phyloP scores from a whole-genome alignment of 2,888 invertebrate genomes.

The Cryptocephalus primarius region DNA sequence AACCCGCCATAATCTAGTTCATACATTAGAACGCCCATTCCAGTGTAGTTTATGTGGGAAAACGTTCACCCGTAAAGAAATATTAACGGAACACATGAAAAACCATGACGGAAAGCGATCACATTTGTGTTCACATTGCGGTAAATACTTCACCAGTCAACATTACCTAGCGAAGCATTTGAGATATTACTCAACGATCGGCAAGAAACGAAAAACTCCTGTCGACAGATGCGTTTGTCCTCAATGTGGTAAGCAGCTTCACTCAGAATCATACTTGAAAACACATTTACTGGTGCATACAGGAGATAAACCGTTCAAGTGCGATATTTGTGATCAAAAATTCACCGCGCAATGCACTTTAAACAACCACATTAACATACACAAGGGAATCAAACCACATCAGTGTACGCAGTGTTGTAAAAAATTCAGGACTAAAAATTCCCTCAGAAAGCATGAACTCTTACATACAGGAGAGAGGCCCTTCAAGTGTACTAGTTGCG shows the following conservation, averaged over 20 bases:
- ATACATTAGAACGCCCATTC: slow-evolving; percentile 12
- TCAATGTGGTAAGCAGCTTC: slow-evolving; percentile 11
- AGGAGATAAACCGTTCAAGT: slow-evolving; percentile 10
- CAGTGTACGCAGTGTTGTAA: slow-evolving; percentile 11
- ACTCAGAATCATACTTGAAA: slow-evolving; percentile 10
- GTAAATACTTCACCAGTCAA: slow-evolving; percentile 9
- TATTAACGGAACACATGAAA: slow-evolving; percentile 11
- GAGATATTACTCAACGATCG: slow-evolving; percentile 7
- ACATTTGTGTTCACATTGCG: slow-evolving; percentile 12
- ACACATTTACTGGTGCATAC: slow-evolving; percentile 10
- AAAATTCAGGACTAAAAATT: slow-evolving; percentile 9
- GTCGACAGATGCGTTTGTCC: slow-evolving; percentile 8
- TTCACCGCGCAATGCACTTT: slow-evolving; percentile 9
- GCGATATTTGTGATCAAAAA: slow-evolving; percentile 10
- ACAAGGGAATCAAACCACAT: slow-evolving; percentile 12
- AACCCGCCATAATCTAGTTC: slow-evolving; percentile 11
- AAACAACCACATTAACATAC: slow-evolving; percentile 13
- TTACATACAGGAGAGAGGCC: slow-evolving; percentile 11
- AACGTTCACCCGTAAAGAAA: slow-evolving; percentile 13
- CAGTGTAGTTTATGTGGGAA: slow-evolving; percentile 12
- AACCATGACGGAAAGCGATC: slow-evolving; percentile 11
- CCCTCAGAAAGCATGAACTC: slow-evolving; percentile 8
- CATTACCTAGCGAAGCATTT: slow-evolving; percentile 12
- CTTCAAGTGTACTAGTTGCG: slow-evolving; percentile 10
- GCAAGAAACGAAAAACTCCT: slow-evolving; percentile 5